Base-by-base conservation (phyloP, 2,888 invertebrate species). In the Agrochola lychnidis region DNA sequence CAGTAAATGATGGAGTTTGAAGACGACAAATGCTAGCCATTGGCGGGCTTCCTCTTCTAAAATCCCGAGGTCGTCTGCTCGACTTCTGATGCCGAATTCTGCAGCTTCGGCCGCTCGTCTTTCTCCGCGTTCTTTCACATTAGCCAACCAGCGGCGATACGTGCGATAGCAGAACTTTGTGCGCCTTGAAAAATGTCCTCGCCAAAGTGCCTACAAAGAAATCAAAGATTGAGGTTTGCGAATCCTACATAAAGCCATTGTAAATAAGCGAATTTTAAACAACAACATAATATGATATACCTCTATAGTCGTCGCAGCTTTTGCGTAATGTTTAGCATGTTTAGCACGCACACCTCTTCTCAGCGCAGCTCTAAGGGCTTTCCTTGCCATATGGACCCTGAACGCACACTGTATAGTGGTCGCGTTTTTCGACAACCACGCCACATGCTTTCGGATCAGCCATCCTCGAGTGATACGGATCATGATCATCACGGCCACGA, bases 21-120 rank as follows among this genome's bases (percentile, higher is more conserved):
- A 96, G 7, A 96, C 95, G 4, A 96, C 95, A 61, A 94, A 96
- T 0, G 96, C 96, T 0, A 96, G 92, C 96, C 96, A 96, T 70
- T 95, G 92, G 5, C 95, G 90, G 0, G 96, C 96, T 88, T 96
- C 96, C 81, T 95, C 95, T 87, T 96, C 96, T 70, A 96, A 89
- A 51, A 95, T 95, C 74, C 90, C 92, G 14, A 96, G 88, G 74
- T 95, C 94, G 78, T 96, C 96, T 62, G 94, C 94, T 88, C 95
- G 90, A 77, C 95, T 96, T 83, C 94, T 92, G 70, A 96, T 87
- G 22, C 95, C 93, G 42, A 94, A 96, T 76, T 96, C 95, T 6
- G 92, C 92, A 12, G 95, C 95, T 91, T 96, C 96, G 4, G 95
- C 96, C 0, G 95, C 94, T 68, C 91, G 89, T 71, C 94, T 92